Evolutionary conservation across 2,113 vertebrate genomes (phyloP).

Genomic region (Scortum barcoo): DNA sequence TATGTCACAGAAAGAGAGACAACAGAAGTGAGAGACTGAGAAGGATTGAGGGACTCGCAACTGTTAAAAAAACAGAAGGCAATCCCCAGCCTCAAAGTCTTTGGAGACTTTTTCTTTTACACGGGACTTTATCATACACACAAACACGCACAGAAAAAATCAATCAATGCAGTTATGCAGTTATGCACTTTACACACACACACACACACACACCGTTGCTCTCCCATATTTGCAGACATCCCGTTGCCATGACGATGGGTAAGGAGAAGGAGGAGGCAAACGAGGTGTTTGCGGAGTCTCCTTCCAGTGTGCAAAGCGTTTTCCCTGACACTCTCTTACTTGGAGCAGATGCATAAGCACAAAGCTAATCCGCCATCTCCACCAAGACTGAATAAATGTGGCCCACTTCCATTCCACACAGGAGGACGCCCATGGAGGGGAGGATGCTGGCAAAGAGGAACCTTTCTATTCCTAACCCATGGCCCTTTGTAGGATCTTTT

Average conservation of each 20-base stretch:
- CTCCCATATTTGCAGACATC: slow-evolving; percentile 70
- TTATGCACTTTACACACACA: too few relatives aligned
- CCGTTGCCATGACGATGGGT: slow-evolving; percentile 80
- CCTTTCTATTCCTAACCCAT: too few relatives aligned
- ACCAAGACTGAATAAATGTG: slow-evolving; percentile 66
- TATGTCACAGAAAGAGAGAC: slow-evolving; percentile 25
- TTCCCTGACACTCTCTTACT: slow-evolving; percentile 61
- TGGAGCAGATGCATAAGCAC: slow-evolving; percentile 60
- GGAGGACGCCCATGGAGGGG: background rate
- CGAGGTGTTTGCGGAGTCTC: slow-evolving; percentile 68
- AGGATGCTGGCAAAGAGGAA: too few relatives aligned
- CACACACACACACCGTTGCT: slow-evolving; percentile 31
- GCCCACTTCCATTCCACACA: slow-evolving; percentile 58
- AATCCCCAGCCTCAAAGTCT: background rate
- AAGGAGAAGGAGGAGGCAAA: slow-evolving; percentile 48
- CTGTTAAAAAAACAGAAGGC: slow-evolving; percentile 13
- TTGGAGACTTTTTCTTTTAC: slow-evolving; percentile 23
- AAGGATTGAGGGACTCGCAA: background rate
- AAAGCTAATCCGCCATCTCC: slow-evolving; percentile 64
- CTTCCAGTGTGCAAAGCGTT: slow-evolving; percentile 70
- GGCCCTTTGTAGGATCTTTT: slow-evolving; percentile 28
- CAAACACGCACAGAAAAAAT: background rate
- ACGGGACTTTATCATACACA: background rate
- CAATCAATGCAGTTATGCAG: slow-evolving; percentile 22
- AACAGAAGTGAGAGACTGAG: background rate